Base-by-base conservation (phyloP, 2,113 vertebrate species). In the Myxocyprinus asiaticus region DNA sequence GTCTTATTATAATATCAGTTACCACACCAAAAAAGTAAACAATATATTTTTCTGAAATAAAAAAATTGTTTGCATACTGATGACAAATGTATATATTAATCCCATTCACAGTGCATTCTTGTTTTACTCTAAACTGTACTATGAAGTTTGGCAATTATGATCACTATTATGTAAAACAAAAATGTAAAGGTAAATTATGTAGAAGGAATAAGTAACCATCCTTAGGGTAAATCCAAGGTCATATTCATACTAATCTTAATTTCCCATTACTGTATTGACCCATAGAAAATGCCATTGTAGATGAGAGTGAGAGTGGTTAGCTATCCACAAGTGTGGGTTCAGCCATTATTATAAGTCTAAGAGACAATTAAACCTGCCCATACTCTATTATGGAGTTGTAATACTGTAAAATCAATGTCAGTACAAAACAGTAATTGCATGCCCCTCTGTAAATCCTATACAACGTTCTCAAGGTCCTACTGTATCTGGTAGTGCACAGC, bases 301-400 rank as follows among this genome's bases (percentile, higher is more conserved):
- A 33, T 33, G 22, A 33, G 22, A 43, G 33, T 48, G 33, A 71
- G 73, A 75, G 73, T 76, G 70, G 53, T 66, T 81, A 71, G 80
- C 22, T 33, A 33, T 33, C 22, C 22, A 33, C 22, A 33, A 33
- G 22, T 1, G 22, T 33, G 22, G 22, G 22, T 84, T 83, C 78
- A 67, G 71, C 74, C 51, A 58, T 9, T 14, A 45, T 82, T 77
- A 87, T 89, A 87, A 86, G 81, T 84, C 79, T 77, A 74, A 69
- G 72, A 78, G 43, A 84, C 87, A 86, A 85, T 86, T 83, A 85
- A 84, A 84, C 55, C 14, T 9, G 33, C 61, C 68, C 75, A 81
- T 82, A 88, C 79, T 77, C 83, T 85, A 84, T 82, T 14, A 77
- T 76, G 65, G 62, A 83, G 69, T 79, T 87, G 81, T 83, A 76